Percentiles rank a stretch among this genome's conserved stretches.
Evolutionary conservation across 2,113 vertebrate species (phyloP).

Genomic region (Cyanoderma ruficeps): DNA sequence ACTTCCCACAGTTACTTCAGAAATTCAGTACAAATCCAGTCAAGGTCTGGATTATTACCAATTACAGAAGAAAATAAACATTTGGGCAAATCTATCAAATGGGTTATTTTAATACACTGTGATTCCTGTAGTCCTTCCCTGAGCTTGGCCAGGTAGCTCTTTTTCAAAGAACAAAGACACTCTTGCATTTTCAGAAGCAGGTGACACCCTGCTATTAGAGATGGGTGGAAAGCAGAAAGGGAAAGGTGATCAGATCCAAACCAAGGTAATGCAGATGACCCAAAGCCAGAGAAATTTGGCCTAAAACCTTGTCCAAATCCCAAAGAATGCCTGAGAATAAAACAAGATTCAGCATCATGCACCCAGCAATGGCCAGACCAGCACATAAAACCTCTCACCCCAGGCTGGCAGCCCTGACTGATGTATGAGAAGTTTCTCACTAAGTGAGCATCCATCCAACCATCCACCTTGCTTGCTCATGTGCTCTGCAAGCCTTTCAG

Average conservation of each 20-base stretch:
- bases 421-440: accelerated
- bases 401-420: not conserved
- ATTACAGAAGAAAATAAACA: not conserved
- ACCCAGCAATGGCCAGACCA: not conserved
- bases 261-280: not conserved
- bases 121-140: not conserved
- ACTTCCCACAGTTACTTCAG: not conserved
- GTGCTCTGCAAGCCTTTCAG: not conserved
- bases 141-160: not conserved
- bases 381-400: not conserved
- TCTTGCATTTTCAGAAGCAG: not conserved
- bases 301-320: not conserved
- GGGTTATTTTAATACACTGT: not conserved
- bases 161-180: not conserved
- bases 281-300: not conserved
- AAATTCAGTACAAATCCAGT: not conserved
- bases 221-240: not conserved
- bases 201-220: not conserved
- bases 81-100: not conserved
- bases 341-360: not conserved
- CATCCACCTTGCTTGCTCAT: too few relatives aligned
- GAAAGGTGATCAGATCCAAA: too few relatives aligned
- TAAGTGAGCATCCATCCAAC: not conserved
- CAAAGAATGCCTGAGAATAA: not conserved
- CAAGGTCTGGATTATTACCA: not conserved